Base-by-base conservation (phyloP, 2,113 vertebrate genomes). In the Pomatorhinus ruficollis region DNA sequence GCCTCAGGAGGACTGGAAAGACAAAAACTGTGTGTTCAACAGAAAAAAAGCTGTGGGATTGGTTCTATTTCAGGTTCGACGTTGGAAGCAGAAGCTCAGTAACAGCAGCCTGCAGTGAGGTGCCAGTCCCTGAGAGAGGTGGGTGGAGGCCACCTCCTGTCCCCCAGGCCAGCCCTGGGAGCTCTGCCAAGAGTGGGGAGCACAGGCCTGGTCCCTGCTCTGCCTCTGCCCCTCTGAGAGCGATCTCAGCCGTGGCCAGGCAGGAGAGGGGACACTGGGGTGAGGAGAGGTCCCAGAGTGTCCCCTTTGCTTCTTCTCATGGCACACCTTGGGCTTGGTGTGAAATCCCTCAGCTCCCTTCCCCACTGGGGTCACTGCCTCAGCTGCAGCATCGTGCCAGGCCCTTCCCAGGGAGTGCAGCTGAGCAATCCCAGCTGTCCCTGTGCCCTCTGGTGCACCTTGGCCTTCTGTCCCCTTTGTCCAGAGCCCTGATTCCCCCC, bases 311-410 rank as follows among this genome's bases (percentile, higher is more conserved):
- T 66, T 4, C 31, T 79, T 31, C 50, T 50, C 20, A 1, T 0
- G 6, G 33, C 14, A 12, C 35, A 3, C 0, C 0, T 3, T 35
- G 39, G 68, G 17, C 28, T 76, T 15, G 15, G 37, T 19, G 44
- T 45, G 79, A 65, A 52, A 69, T 20, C 27, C 27, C 57, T 47
- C 39, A 15, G 4, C 8, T 30, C 39, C 35, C 53, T 68, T 23
- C 78, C 35, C 11, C 16, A 0, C 2, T 4, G 30, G 11, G 17
- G 8, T 4, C n/a, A 1, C 4, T n/a, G 57, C 40, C 45, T 28
- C 15, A 21, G 59, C 59, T 52, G 21, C 54, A 50, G 50, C 59
- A 15, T 6, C 15, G 3, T 9, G 9, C 10, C 5, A 33, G 44
- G 2, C 35, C 47, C 35, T 33, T 23, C 52, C 28, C 40, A 5